These are phyloP conservation scores for Poeciliopsis turneri DNA, from an alignment of 2,797 vertebrate genomes.

Conservation along the genomic window DNA sequence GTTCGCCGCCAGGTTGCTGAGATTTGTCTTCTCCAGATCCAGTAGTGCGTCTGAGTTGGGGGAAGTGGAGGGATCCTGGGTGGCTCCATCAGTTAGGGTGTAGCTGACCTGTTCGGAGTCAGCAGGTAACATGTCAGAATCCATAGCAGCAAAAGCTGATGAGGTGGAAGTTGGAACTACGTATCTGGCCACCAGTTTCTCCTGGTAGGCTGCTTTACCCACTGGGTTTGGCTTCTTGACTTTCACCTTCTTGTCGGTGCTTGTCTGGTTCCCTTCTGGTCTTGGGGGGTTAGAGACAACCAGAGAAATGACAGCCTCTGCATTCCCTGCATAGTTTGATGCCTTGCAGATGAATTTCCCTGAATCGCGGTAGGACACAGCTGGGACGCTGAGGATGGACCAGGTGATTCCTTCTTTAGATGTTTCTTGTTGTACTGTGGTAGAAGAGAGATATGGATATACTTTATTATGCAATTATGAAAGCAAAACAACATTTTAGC, in stretches of 20 bases:
- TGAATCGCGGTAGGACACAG: constrained; percentile 88
- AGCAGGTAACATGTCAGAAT: constrained; percentile 44
- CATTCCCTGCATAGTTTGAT: constrained; percentile 90
- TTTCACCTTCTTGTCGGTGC: constrained; percentile 76
- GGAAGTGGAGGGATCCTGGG: constrained; percentile 57
- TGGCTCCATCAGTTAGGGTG: constrained; percentile 63
- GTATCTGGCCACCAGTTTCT: constrained; percentile 86
- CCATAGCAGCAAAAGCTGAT: constrained; percentile 48
- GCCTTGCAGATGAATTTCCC: constrained; percentile 96
- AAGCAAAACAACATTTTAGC: not conserved
- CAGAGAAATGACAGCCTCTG: constrained; percentile 90
- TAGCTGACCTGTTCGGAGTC: constrained; percentile 70
- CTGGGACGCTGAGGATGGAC: constrained; percentile 90
- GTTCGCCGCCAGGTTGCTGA: constrained; percentile 85
- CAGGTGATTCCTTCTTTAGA: constrained; percentile 93
- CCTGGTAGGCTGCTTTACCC: constrained; percentile 88
- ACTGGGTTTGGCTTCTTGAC: constrained; percentile 72
- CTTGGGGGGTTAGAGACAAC: constrained; percentile 86
- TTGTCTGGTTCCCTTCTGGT: constrained; percentile 77
- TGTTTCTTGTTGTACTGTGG: constrained; percentile 90
- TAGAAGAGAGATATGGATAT: constrained; percentile 22
- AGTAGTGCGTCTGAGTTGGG: constrained; percentile 66
- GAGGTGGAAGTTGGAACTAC: constrained; percentile 75
- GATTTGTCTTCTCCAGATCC: constrained; percentile 80
- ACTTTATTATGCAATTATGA: not conserved